Evolutionary conservation across 2,797 vertebrate genomes (phyloP), one percentile per base, ranked within the genome.

Genomic region (Apogon talboti): DNA sequence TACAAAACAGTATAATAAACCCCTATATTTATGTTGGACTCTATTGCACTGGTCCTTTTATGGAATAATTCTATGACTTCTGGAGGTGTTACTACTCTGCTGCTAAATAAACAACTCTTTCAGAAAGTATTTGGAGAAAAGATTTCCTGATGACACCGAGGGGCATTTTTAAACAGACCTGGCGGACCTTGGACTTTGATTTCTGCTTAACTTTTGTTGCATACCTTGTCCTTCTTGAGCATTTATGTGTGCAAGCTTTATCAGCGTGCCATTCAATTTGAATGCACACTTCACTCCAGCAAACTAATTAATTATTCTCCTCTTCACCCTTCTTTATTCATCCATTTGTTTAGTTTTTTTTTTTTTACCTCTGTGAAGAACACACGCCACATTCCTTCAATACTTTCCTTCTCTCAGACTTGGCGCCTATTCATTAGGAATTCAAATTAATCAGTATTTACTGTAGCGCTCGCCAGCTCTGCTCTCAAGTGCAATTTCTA

Each of bases 381-480:
- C 79, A 78, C 84, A 68, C 42, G 71, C 74, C 78, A 74, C 89
- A 90, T 89, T 89, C 87, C 85, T 91, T 86, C 86, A 87, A 90
- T 89, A 81, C 82, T 81, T 85, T 77, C 71, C 81, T 81, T 84
- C 84, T 71, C 70, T 83, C 73, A 83, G 79, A 79, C 82, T 74
- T 75, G 1, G 63, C 28, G 13, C 52, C 79, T 90, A 91, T 91
- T 91, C 89, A 91, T 91, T 89, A 87, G 71, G 81, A 89, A 91
- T 90, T 90, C 88, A 90, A 91, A 91, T 90, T 81, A 91, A 87
- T 89, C 87, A 82, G 89, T 89, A 90, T 90, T 91, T 91, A 90
- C 87, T 85, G 85, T 88, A 80, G 86, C 82, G 63, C 82, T 86
- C 60, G 84, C 84, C 87, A 90, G 83, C 84, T 74, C 81, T 53